Base-by-base conservation (phyloP, 2,888 invertebrate species). In the Ectemnius lituratus region DNA sequence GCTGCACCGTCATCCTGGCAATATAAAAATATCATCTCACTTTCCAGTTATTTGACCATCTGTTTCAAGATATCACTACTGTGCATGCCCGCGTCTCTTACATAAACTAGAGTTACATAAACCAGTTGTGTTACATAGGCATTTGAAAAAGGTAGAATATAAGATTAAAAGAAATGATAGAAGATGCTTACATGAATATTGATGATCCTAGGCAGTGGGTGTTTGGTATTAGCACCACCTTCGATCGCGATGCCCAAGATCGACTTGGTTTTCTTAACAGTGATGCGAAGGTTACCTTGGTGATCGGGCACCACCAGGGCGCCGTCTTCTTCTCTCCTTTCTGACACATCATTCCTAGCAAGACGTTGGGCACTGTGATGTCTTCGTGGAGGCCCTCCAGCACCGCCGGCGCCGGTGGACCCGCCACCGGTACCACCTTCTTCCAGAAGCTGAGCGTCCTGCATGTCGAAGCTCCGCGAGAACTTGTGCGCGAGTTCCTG, bases 181-280 rank as follows among this genome's bases (percentile, higher is more conserved):
- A n/a, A 13, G 28, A 5, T 2, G 91, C 95, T 94, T 91, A 98
- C 98, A 92, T 98, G 98, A 90, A 99, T 98, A 91, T 97, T 98
- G 88, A 98, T 98, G 88, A 99, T 98, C 90, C 98, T 94, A 67
- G 98, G 98, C 88, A 98, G 93, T 69, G 97, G 97, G 92, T 98
- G 98, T 89, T 96, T 96, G 60, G 98, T 98, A 91, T 99, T 98
- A 86, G 97, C 97, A 78, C 99, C 99, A 76, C 99, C 99, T 92
- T 98, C 98, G 88, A 99, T 98, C 79, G 98, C 98, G 88, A 99
- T 97, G 83, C 99, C 98, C 86, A 99, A 94, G 88, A 97, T 97
- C 62, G 98, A 97, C 92, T 97, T 97, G 68, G 96, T 96, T 92
- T 98, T 98, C 92, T 96, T 96, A 83, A 98, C 97, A 83, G 95